phyloP scores from a whole-genome alignment of 2,113 vertebrate species.

The Petrocephalus microphthalmus region DNA sequence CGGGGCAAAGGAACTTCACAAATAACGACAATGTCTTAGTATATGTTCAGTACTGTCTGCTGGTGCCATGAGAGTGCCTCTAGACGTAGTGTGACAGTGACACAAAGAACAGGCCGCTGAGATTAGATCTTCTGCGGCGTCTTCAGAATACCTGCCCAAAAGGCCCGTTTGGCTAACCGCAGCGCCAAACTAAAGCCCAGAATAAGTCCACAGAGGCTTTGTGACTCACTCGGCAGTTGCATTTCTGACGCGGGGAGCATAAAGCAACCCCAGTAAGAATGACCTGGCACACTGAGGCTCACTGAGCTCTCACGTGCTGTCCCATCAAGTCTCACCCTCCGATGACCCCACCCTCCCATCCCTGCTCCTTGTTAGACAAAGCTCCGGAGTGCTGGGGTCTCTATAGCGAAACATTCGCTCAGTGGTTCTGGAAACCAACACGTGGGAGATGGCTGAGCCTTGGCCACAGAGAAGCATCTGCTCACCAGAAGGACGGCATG shows the following conservation, averaged over 20 bases:
- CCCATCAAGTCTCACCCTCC: background rate
- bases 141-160: background rate
- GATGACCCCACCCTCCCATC: background rate
- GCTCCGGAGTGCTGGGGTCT: background rate
- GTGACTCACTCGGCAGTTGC: background rate
- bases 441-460: background rate
- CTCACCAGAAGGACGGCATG: background rate
- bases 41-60: background rate
- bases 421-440: background rate
- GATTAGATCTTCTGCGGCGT: background rate
- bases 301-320: background rate
- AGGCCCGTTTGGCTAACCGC: background rate
- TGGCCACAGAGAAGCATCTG: background rate
- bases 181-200: background rate
- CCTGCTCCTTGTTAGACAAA: background rate
- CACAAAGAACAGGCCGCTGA: background rate
- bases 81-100: background rate
- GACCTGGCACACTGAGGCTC: background rate
- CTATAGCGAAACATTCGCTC: background rate
- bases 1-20: background rate
- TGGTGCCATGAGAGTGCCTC: background rate
- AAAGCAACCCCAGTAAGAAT: background rate
- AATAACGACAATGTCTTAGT: background rate
- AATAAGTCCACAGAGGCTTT: background rate
- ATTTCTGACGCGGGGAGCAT: background rate